Percentiles rank a stretch among this genome's conserved stretches.
Evolutionary conservation across 2,888 invertebrate species (phyloP).

Genomic region (Philopedon plagiatum): DNA sequence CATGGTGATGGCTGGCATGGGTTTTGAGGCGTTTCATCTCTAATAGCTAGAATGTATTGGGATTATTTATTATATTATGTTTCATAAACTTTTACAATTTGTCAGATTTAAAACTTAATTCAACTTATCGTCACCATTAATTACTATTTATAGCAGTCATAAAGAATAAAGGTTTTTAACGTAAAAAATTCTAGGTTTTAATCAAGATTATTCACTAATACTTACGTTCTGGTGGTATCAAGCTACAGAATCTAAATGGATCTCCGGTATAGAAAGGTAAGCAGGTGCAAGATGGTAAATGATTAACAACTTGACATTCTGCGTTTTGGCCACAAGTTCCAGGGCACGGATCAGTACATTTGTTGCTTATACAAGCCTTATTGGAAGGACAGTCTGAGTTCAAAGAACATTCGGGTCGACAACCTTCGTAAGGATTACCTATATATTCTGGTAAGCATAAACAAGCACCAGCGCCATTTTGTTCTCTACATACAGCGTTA

Average conservation of each 20-base stretch:
- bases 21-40: conserved; percentile 68
- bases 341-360: conserved; percentile 71
- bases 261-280: conserved; percentile 75
- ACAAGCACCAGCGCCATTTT: conserved; percentile 78
- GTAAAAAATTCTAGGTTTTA: no score
- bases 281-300: conserved; percentile 82
- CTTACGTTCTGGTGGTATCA: conserved; percentile 69
- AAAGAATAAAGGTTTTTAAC: no score
- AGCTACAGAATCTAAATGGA: conserved; percentile 80
- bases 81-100: no score
- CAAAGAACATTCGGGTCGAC: conserved; percentile 81
- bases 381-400: conserved; percentile 78
- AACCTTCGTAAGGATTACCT: conserved; percentile 82
- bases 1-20: conserved; percentile 83
- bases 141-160: no score
- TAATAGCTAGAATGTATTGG: conserved; percentile 38
- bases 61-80: background rate
- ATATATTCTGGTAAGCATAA: conserved; percentile 80
- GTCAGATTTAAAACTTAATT: no score
- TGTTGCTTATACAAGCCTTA: conserved; percentile 66
- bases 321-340: conserved; percentile 72
- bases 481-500: conserved; percentile 80
- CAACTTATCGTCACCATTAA: no score
- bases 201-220: background rate
- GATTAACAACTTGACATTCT: conserved; percentile 72